Conservation (phyloP, 2,113 vertebrate species). For the Microcebus tavaratra region DNA sequence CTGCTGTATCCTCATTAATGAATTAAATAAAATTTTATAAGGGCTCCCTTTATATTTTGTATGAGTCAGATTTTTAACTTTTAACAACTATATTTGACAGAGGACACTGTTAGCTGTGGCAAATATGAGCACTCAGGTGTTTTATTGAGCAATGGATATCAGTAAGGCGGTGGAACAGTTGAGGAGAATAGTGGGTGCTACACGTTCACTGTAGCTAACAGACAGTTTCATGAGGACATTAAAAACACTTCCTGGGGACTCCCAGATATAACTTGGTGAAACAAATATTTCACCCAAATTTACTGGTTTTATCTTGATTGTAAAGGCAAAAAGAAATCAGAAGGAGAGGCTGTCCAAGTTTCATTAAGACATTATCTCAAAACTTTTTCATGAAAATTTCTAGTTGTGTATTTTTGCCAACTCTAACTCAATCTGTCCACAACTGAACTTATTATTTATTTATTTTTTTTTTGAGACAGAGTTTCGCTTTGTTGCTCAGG, state of each 20-base stretch:
- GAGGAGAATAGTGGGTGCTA: neutral
- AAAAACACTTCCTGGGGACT: neutral
- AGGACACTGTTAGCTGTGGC: neutral
- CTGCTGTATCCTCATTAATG: neutral
- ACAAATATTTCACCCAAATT: neutral
- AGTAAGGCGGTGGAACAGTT: neutral
- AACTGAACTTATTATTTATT: neutral
- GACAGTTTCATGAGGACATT: neutral
- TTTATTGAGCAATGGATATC: neutral
- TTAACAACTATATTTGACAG: neutral
- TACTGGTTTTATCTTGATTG: neutral
- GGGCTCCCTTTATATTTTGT: neutral
- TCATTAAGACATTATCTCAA: neutral
- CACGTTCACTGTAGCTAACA: neutral
- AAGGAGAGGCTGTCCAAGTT: neutral
- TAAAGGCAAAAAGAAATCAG: neutral
- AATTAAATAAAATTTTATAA: neutral
- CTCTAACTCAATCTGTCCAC: neutral
- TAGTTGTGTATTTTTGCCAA: neutral
- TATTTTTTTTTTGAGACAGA: no score
- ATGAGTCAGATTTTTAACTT: neutral
- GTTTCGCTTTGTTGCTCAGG: no score
- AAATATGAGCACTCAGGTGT: neutral
- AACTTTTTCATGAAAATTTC: neutral
- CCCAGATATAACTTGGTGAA: neutral